Percentiles rank a stretch among this genome's conserved stretches.
These are phyloP conservation scores for Leuciscus waleckii DNA, from an alignment of 2,797 vertebrate genomes.

Conservation along the genomic window DNA sequence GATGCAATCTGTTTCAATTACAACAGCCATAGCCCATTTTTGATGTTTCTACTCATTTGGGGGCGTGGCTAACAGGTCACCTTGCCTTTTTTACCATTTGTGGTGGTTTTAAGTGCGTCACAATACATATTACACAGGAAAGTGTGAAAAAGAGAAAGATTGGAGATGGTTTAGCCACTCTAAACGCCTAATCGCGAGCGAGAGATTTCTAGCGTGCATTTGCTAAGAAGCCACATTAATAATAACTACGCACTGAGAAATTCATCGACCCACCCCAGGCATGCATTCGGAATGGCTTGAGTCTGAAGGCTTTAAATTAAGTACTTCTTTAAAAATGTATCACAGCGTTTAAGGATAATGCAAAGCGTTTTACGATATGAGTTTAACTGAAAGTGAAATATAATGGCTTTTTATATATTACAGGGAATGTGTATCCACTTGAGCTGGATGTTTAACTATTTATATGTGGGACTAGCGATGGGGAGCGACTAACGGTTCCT, in stretches of 20 bases:
- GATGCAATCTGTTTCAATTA: conserved; percentile 62
- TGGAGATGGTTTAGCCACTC: neutral
- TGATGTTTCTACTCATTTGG: conserved; percentile 17
- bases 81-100: neutral
- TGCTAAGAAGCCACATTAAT: conserved; percentile 47
- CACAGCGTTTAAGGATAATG: conserved; percentile 40
- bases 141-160: neutral
- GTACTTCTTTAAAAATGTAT: conserved; percentile 48
- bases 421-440: conserved; percentile 19
- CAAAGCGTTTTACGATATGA: conserved; percentile 40
- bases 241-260: conserved; percentile 36
- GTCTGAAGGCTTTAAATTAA: conserved; percentile 20
- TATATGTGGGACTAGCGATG: conserved; percentile 12
- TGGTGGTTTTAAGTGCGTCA: neutral
- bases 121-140: neutral
- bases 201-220: conserved; percentile 14
- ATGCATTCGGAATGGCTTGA: conserved; percentile 3
- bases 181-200: neutral
- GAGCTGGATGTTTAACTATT: conserved; percentile 35
- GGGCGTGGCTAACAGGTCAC: conserved; percentile 31
- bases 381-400: conserved; percentile 36
- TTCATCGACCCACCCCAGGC: conserved; percentile 33
- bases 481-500: neutral
- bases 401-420: conserved; percentile 43
- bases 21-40: conserved; percentile 60